Base-by-base conservation (phyloP, 64 coral and sea anemone species). In the Montipora sp. region DNA sequence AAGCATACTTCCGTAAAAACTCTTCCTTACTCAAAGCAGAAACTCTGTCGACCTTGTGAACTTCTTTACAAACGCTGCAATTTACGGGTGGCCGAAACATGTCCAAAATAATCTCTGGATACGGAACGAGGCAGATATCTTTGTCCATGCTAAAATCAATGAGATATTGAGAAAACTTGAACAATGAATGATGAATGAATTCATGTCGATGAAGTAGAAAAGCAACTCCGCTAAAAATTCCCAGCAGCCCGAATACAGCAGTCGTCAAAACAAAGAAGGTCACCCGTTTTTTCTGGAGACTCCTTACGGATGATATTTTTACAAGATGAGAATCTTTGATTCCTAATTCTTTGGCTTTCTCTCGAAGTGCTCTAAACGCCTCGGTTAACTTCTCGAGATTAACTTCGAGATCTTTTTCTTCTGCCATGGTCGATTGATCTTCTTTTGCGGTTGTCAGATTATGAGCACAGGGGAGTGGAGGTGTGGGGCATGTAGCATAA, bases 11-110 rank as follows among this genome's bases (percentile, higher is more conserved):
- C 3, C 77, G 50, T 0, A 84, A 66, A 77, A 99, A 99, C 2
- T 96, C 94, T 1, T 96, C 75, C 51, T 45, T 85, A 12, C 88
- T 89, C 2, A 99, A 43, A n/a, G 71, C 44, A 0, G 81, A 86
- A 67, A 99, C 91, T 73, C 83, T 73, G 36, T 99, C 98, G 23
- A 99, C 89, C 10, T 55, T 58, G 9, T 90, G 79, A 18, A 99
- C 89, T 51, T 94, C 75, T 55, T 89, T 81, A 23, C 98, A 99
- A 71, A 96, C n/a, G 43, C 75, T 90, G 11, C 98, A 99, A 72
- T 99, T 80, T 3, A 99, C 95, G 43, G 98, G 98, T 1, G 98
- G 98, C 6, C 98, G 91, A 87, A 99, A 99, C 49, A 96, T 85
- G 47, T 99, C 94, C 67, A 99, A 87, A 81, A 96, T 69, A 21